Evolutionary conservation across 2,113 vertebrate species (phyloP).

Genomic region (Acinonyx jubatus): DNA sequence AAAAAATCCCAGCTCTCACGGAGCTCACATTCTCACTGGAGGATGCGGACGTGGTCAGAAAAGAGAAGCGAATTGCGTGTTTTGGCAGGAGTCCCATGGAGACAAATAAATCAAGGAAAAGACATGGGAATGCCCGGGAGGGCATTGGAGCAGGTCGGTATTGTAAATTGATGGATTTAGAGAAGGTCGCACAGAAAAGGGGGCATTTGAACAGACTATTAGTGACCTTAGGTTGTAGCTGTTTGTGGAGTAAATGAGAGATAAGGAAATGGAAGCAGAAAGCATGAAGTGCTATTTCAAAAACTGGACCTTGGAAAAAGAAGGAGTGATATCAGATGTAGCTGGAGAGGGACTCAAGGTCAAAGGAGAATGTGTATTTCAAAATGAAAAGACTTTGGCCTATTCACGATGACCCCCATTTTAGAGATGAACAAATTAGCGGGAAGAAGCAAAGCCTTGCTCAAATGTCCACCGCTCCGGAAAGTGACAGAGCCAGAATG

Average conservation of each 20-base stretch:
- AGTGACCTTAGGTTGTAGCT: conserved; percentile 18
- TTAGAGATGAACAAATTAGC: conserved; percentile 24
- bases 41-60: neutral
- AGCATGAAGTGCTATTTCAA: neutral
- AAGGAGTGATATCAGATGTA: neutral
- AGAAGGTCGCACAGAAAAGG: neutral
- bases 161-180: neutral
- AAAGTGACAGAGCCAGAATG: neutral
- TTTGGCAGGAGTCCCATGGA: neutral
- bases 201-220: neutral
- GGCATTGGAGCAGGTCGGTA: neutral
- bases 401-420: neutral
- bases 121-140: neutral
- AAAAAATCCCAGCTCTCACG: neutral
- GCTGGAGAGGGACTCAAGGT: neutral
- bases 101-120: neutral
- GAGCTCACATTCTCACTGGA: neutral
- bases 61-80: neutral
- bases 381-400: neutral
- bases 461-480: neutral
- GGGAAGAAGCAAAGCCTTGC: neutral
- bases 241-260: conserved; percentile 4
- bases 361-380: neutral
- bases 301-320: neutral
- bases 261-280: conserved; percentile 16